Conservation (phyloP, 1,140 invertebrate species). For the Helicoverpa armigera region DNA sequence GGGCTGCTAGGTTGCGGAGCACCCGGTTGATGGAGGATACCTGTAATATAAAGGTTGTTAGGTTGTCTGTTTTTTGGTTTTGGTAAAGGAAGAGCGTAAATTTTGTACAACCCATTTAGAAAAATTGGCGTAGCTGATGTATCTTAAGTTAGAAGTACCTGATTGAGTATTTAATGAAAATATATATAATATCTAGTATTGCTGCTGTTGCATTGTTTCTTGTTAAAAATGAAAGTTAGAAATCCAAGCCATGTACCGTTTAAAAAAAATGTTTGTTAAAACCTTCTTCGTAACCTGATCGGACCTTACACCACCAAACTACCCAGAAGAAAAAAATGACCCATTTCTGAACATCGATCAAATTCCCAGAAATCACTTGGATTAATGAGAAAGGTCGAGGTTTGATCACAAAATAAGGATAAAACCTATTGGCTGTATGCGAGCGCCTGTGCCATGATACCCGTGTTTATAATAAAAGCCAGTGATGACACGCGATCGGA, state of each 20-base stretch:
- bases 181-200: too few relatives aligned
- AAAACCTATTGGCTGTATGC: constrained; percentile 46
- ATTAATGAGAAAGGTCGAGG: constrained; percentile 42
- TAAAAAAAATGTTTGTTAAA: too few relatives aligned
- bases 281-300: constrained; percentile 2
- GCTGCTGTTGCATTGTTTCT: too few relatives aligned
- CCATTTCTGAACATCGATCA: constrained; percentile 37
- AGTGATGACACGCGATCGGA: constrained; percentile 66
- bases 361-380: constrained; percentile 29
- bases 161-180: too few relatives aligned
- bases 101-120: too few relatives aligned
- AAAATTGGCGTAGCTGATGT: too few relatives aligned
- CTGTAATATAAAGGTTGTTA: constrained; percentile 83
- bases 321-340: constrained; percentile 19
- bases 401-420: constrained; percentile 44
- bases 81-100: not conserved
- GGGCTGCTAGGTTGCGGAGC: constrained; percentile 96
- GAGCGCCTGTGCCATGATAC: constrained; percentile 42
- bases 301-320: not conserved
- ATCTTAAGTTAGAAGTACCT: too few relatives aligned
- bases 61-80: not conserved
- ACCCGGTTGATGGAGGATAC: constrained; percentile 99
- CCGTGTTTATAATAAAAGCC: constrained; percentile 51
- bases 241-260: too few relatives aligned
- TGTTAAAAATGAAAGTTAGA: too few relatives aligned